These are phyloP conservation scores for Forbesichthys papilliferus DNA, from an alignment of 2,113 vertebrate genomes.

Conservation along the genomic window DNA sequence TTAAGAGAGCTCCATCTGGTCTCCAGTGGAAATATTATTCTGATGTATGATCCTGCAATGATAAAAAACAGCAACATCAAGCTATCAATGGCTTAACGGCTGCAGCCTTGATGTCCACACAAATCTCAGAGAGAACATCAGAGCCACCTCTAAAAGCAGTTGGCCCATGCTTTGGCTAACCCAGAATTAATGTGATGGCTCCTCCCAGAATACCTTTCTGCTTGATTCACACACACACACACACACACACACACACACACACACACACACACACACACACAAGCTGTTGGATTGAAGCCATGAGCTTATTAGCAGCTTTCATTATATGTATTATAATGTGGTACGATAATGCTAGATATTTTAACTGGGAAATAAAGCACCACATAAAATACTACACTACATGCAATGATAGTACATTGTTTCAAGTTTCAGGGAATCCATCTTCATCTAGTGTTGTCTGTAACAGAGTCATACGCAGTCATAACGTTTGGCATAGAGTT, in stretches of 20 bases:
- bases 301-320: constrained; percentile 7
- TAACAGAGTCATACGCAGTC: too few relatives aligned
- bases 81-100: background rate
- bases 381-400: background rate
- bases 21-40: background rate
- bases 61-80: background rate
- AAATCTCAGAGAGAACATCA: constrained; percentile 41
- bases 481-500: too few relatives aligned
- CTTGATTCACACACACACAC: constrained; percentile 9
- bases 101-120: constrained; percentile 30
- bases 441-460: too few relatives aligned
- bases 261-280: background rate
- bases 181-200: constrained; percentile 29
- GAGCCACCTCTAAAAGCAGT: constrained; percentile 40
- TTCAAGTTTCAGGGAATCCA: too few relatives aligned
- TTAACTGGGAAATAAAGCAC: constrained; percentile 11
- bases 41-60: constrained; percentile 11
- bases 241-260: background rate
- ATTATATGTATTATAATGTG: constrained; percentile 12
- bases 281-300: constrained; percentile 9
- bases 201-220: constrained; percentile 16
- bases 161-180: constrained; percentile 24
- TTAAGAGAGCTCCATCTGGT: too few relatives aligned
- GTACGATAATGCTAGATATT: background rate
- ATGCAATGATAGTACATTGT: constrained; percentile 8